A percentile compares a stretch with the other conserved stretches of the same genome.
phyloP scores from a whole-genome alignment of 2,888 invertebrate genomes.

The Campopleginae sp. region DNA sequence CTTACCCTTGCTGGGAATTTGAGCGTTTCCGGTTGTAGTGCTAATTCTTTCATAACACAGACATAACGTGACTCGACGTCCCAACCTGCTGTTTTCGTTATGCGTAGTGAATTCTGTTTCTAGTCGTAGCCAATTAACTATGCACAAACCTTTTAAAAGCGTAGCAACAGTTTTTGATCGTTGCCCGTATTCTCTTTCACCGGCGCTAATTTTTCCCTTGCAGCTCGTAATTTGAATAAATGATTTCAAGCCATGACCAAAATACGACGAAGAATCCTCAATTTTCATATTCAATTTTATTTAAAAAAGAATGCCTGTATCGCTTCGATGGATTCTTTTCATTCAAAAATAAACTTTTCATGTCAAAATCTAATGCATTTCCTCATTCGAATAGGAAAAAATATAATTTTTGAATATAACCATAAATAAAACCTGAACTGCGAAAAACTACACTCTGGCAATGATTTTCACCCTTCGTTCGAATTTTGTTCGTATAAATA shows the following conservation, averaged over 20 bases:
- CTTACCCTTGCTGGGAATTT: conserved; percentile 16
- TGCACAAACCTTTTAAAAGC: not conserved
- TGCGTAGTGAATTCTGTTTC: conserved; percentile 12
- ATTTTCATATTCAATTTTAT: not conserved
- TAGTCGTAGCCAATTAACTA: conserved; percentile 7
- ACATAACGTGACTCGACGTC: not conserved
- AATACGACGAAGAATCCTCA: not conserved
- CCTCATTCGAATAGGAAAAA: not conserved
- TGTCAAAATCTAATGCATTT: not conserved
- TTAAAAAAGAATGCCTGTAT: not conserved
- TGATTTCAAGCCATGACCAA: not conserved
- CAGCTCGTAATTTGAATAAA: not conserved
- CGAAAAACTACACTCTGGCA: not conserved
- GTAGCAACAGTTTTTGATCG: not conserved
- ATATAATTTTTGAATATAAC: not conserved
- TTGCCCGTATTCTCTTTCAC: not conserved
- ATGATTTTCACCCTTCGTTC: not conserved
- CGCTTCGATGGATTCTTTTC: not conserved
- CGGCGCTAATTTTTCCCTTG: not conserved
- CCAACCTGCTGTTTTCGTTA: conserved; percentile 33
- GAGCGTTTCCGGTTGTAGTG: not conserved
- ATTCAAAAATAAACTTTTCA: not conserved
- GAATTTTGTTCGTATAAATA: not conserved
- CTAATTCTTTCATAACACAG: conserved; percentile 35
- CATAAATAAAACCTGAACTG: not conserved